Percentiles rank a stretch among this genome's conserved stretches.
phyloP scores from a whole-genome alignment of 2,888 invertebrate genomes.

The Trichacis sp. region DNA sequence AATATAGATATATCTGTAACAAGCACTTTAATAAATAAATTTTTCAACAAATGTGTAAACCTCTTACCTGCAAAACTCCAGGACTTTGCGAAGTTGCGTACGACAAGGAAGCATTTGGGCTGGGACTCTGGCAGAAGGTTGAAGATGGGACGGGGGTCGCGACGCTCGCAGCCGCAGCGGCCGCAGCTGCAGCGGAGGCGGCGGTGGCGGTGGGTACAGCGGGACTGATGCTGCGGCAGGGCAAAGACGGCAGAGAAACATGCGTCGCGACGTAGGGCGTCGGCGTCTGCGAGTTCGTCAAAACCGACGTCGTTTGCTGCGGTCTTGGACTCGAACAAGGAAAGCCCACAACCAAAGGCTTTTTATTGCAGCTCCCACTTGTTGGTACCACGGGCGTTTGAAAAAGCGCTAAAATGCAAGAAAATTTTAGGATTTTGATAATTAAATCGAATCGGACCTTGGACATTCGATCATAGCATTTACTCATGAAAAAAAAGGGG shows the following conservation, averaged over 20 bases:
- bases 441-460: too few species aligned
- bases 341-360: slow-evolving; percentile 51
- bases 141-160: slow-evolving; percentile 50
- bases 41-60: too few species aligned
- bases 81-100: slow-evolving; percentile 62
- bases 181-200: background rate
- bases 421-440: too few species aligned
- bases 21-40: too few species aligned
- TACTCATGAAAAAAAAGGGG: too few species aligned
- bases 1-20: background rate
- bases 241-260: slow-evolving; percentile 65
- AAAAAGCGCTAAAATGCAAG: slow-evolving; percentile 81
- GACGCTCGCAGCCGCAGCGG: slow-evolving; percentile 24
- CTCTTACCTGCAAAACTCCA: slow-evolving; percentile 56
- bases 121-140: slow-evolving; percentile 62
- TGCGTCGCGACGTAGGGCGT: slow-evolving; percentile 73
- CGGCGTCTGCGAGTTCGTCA: slow-evolving; percentile 71
- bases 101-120: slow-evolving; percentile 58
- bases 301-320: slow-evolving; percentile 58
- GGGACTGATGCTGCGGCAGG: slow-evolving; percentile 62
- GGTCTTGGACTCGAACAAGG: slow-evolving; percentile 66
- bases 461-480: too few species aligned
- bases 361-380: slow-evolving; percentile 47
- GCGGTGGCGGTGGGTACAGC: slow-evolving; percentile 43
- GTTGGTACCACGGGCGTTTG: slow-evolving; percentile 73